phyloP scores from a whole-genome alignment of 2,797 vertebrate species.

The Ptychadena robeensis region DNA sequence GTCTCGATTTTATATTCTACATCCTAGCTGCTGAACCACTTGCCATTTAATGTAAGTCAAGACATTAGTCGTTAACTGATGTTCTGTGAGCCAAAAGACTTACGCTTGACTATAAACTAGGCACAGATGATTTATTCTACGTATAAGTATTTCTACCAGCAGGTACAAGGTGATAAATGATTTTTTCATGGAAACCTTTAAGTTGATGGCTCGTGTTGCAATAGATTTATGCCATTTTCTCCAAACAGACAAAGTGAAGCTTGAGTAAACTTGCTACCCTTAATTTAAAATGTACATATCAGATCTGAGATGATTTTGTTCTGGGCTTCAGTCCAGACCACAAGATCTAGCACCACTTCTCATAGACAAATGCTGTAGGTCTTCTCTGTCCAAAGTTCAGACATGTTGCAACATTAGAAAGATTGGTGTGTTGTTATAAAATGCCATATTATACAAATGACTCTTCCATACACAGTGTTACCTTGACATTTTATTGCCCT shows the following conservation, averaged over 20 bases:
- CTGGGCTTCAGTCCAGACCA: constrained; percentile 68
- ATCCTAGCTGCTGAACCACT: neutral
- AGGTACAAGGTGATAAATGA: constrained; percentile 31
- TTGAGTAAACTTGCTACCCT: constrained; percentile 64
- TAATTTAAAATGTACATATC: constrained; percentile 62
- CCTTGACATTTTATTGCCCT: constrained; percentile 9
- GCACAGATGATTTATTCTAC: constrained; percentile 21
- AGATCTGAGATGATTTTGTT: constrained; percentile 65
- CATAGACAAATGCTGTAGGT: constrained; percentile 64
- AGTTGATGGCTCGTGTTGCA: constrained; percentile 43
- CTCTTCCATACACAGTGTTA: constrained; percentile 17
- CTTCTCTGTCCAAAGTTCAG: constrained; percentile 59
- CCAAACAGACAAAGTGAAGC: constrained; percentile 55
- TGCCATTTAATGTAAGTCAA: neutral
- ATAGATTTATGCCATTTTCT: constrained; percentile 45
- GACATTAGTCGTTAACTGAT: constrained; percentile 9
- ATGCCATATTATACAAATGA: constrained; percentile 29
- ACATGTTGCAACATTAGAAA: constrained; percentile 60
- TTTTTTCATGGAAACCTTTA: constrained; percentile 29
- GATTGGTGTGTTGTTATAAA: constrained; percentile 2
- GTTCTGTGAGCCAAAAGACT: constrained; percentile 5
- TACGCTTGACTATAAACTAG: neutral
- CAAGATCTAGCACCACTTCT: constrained; percentile 64
- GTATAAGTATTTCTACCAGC: constrained; percentile 19
- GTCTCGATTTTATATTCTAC: neutral